Conservation (phyloP, 2,113 vertebrate genomes). For the Eulemur macaco region DNA sequence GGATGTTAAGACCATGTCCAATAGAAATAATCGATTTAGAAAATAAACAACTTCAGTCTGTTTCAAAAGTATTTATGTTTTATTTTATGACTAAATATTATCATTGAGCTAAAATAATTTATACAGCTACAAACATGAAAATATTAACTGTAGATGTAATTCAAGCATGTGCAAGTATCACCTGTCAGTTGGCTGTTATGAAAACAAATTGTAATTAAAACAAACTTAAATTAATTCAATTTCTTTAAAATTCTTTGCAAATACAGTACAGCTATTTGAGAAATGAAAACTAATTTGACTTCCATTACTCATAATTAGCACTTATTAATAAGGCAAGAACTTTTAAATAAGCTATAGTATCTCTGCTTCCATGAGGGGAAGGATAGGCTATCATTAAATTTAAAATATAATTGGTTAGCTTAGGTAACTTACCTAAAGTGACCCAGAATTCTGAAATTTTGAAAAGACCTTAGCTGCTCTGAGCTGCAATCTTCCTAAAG, state of each 20-base stretch:
- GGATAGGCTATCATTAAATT: constrained; percentile 7
- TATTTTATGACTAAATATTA: constrained; percentile 63
- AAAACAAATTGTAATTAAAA: constrained; percentile 75
- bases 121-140: constrained; percentile 63
- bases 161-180: constrained; percentile 56
- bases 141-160: constrained; percentile 57
- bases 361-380: constrained; percentile 18
- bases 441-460: not conserved
- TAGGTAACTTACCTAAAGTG: not conserved
- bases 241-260: constrained; percentile 68
- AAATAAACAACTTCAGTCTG: constrained; percentile 42
- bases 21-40: constrained; percentile 37
- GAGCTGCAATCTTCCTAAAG: not conserved
- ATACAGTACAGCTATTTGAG: constrained; percentile 58
- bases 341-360: constrained; percentile 50
- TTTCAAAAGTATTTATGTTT: constrained; percentile 51
- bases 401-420: not conserved
- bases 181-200: constrained; percentile 63
- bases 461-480: not conserved
- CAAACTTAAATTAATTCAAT: constrained; percentile 70
- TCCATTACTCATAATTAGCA: constrained; percentile 68
- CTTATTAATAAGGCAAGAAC: constrained; percentile 64
- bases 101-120: constrained; percentile 62
- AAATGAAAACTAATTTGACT: constrained; percentile 71
- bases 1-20: not conserved